Evolutionary conservation across 2,797 vertebrate genomes (phyloP), one percentile per base, ranked within the genome.

Genomic region (Gallinago stenura): DNA sequence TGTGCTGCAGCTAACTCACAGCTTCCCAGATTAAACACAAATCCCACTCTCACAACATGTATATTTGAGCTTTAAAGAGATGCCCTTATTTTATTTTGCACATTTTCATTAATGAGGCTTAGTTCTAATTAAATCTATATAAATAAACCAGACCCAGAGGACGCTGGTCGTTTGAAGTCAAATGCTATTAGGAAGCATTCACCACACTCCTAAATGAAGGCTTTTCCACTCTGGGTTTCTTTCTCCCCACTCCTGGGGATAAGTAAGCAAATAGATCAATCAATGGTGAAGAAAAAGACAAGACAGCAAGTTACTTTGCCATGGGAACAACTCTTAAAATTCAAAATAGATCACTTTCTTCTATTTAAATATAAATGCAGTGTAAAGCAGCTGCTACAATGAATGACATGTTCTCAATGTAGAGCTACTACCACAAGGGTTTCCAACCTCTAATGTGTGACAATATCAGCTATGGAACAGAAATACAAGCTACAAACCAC

Each of bases 251-350:
- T 90, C 62, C 75, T 50, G 78, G 66, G 87, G 88, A 81, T 90
- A 90, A 90, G 70, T 45, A 93, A 84, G 57, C 71, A 96, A 94
- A 95, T 14, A 87, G 60, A 96, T 92, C 87, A 93, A 78, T 96
- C 84, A 91, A 66, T 54, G 25, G 77, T 91, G 83, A 94, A 95
- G 70, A 95, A 97, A 95, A 95, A 97, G 90, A 97, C 78, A 88
- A 92, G 89, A 96, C 56, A 93, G 79, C 75, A 97, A 93, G 69
- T 92, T 87, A 64, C 72, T 97, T 84, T 96, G 80, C 93, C 91
- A 96, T 89, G 73, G 89, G 89, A 98, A 97, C 86, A 97, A 96
- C 58, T 96, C 90, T 93, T 90, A 96, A 97, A 96, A 97, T 97
- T 97, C 95, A 95, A 96, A 95, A 97, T 90, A 96, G 79, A 96